Base-by-base conservation (phyloP, 2,888 invertebrate genomes). In the Heteromyza rotundicornis region DNA sequence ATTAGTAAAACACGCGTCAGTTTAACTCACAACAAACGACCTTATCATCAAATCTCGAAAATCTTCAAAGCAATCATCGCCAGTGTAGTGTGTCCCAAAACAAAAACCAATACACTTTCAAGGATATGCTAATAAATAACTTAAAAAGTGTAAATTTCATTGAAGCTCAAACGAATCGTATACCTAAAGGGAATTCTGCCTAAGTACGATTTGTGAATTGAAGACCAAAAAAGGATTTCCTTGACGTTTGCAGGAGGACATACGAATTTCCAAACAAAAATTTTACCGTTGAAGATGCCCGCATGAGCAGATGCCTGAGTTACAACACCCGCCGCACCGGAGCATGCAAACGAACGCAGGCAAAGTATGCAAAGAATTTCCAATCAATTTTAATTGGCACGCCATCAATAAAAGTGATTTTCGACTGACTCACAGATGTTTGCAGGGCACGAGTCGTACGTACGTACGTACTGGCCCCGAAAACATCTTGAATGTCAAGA, bases 371-470 rank as follows among this genome's bases (percentile, higher is more conserved):
- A 64, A 74, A 75, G 78, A 80, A 80, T 80, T 77, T 79, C 74
- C 79, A 80, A 80, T 80, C 79, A 80, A 80, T 80, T 80, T 79
- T 78, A 80, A 79, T 80, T 80, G 80, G 79, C 78, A 78, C 74
- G 75, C 76, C 79, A 79, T 79, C 79, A 80, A 79, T 75, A 78
- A 72, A 70, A 64, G 64, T 64, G 69, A 68, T 67, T 64, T 54
- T 56, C 55, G 53, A 54, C 53, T 53, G 50, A 36, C 23, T 53
- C 40, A 40, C 47, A 47, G 47, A 47, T 47, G 47, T 47, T 47
- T 16, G 32, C 23, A 24, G 50, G 35, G 60, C 36, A 62, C 60
- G 59, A 53, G 63, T 56, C 32, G 36, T 56, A 12, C 36, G 24
- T 35, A 16, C 53, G 51, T 16, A 23, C 20, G 50, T 27, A 12